Conservation (phyloP, 2,797 vertebrate species). For the Lemur catta region DNA sequence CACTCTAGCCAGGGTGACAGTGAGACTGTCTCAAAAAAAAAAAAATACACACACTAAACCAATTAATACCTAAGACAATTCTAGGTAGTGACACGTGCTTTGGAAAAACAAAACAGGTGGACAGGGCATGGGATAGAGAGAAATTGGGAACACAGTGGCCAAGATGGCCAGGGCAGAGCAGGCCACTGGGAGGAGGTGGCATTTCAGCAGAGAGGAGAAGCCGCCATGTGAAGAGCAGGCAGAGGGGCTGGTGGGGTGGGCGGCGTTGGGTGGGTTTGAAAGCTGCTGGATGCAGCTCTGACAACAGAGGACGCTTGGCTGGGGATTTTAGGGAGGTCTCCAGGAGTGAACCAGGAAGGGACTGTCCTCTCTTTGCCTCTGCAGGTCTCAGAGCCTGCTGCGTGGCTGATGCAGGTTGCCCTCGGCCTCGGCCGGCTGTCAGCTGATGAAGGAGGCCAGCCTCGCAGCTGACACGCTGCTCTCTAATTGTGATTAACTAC, state of each 20-base stretch:
- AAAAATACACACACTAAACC: not conserved
- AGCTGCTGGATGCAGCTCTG: not conserved
- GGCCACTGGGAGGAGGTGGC: constrained; percentile 26
- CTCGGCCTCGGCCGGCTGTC: constrained; percentile 83
- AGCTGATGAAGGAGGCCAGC: constrained; percentile 73
- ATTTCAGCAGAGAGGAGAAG: not conserved
- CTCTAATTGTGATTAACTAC: constrained; percentile 85
- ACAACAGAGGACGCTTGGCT: not conserved
- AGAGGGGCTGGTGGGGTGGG: not conserved
- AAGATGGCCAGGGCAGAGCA: not conserved
- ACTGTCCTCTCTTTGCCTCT: not conserved
- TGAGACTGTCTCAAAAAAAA: not conserved
- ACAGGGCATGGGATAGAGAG: no score
- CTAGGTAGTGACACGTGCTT: not conserved
- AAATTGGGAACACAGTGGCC: not conserved
- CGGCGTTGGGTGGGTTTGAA: not conserved
- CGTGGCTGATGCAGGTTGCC: not conserved
- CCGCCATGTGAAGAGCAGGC: not conserved
- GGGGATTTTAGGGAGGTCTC: not conserved
- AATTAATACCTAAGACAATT: not conserved
- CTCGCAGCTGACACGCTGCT: constrained; percentile 85
- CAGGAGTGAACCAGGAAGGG: not conserved
- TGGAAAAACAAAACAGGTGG: not conserved
- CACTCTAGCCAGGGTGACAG: not conserved
- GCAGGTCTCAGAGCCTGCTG: not conserved